phyloP scores from a whole-genome alignment of 2,797 vertebrate genomes.

The Sebastolobus alascanus region DNA sequence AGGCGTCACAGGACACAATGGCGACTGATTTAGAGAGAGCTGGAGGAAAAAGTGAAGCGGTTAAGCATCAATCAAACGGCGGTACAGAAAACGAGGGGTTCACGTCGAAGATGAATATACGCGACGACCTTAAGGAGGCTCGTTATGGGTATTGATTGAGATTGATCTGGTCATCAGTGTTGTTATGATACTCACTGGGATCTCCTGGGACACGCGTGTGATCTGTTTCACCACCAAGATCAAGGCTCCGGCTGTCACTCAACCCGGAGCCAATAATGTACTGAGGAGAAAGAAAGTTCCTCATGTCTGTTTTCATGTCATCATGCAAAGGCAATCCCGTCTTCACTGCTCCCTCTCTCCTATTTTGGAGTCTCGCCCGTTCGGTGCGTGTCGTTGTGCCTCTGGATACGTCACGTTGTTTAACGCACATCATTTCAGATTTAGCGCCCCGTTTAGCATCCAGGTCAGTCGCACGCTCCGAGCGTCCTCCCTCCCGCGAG shows the following conservation, averaged over 20 bases:
- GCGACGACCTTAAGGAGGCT: constrained; percentile 35
- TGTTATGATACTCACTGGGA: constrained; percentile 48
- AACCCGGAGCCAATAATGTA: not conserved
- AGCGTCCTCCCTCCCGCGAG: not conserved
- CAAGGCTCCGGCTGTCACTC: constrained; percentile 41
- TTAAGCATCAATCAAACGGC: constrained; percentile 41
- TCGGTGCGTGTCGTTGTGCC: not conserved
- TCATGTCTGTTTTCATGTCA: constrained; percentile 13
- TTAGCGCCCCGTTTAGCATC: constrained; percentile 55
- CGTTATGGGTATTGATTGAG: constrained; percentile 67
- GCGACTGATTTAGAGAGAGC: constrained; percentile 46
- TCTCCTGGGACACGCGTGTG: constrained; percentile 35
- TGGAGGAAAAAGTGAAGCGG: not conserved
- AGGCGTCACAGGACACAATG: constrained; percentile 42
- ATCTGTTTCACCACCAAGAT: constrained; percentile 61
- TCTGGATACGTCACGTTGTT: constrained; percentile 23
- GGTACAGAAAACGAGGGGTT: constrained; percentile 35
- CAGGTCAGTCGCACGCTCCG: constrained; percentile 48
- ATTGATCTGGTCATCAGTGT: constrained; percentile 65
- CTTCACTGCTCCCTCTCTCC: constrained; percentile 8
- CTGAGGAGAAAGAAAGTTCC: constrained; percentile 8
- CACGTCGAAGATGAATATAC: constrained; percentile 33
- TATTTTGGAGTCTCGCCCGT: not conserved
- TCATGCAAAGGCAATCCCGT: not conserved
- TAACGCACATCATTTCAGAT: constrained; percentile 52